phyloP scores from a whole-genome alignment of 2,888 invertebrate species.

The Philhelius pedissequus region DNA sequence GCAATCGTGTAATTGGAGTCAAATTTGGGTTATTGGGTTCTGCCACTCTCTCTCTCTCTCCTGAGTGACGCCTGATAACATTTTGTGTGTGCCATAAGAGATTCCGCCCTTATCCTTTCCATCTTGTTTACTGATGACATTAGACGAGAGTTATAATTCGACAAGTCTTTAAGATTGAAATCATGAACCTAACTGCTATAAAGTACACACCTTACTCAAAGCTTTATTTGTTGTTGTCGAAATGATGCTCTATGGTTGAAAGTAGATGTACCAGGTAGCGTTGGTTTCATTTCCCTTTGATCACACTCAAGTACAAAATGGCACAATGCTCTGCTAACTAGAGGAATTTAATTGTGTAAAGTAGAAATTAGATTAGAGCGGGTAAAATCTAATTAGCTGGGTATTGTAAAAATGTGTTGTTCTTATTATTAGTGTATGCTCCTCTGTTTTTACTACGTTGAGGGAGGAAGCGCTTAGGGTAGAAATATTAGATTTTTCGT shows the following conservation, averaged over 20 bases:
- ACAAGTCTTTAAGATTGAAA: constrained; percentile 25
- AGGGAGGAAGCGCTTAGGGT: not conserved
- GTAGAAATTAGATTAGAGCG: constrained; percentile 36
- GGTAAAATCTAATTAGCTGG: not conserved
- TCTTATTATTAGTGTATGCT: not conserved
- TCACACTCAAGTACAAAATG: constrained; percentile 7
- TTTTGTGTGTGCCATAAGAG: not conserved
- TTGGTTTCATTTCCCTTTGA: constrained; percentile 12
- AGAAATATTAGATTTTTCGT: not conserved
- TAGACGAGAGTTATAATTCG: constrained; percentile 25
- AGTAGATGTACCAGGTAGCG: no score
- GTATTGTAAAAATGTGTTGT: constrained; percentile 31
- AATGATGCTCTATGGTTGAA: no score
- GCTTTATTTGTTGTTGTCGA: not conserved
- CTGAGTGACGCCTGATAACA: not conserved
- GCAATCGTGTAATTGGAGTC: not conserved
- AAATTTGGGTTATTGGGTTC: not conserved
- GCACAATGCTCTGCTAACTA: constrained; percentile 50
- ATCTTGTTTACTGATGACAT: constrained; percentile 1
- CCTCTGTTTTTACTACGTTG: not conserved
- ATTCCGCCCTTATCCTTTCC: not conserved
- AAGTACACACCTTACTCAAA: constrained; percentile 1
- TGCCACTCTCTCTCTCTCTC: no score
- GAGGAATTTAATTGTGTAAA: constrained; percentile 35
- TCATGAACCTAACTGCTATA: constrained; percentile 14